Evolutionary conservation across 2,888 invertebrate species (phyloP).

Genomic region (Lepidocyrtoides sp.): DNA sequence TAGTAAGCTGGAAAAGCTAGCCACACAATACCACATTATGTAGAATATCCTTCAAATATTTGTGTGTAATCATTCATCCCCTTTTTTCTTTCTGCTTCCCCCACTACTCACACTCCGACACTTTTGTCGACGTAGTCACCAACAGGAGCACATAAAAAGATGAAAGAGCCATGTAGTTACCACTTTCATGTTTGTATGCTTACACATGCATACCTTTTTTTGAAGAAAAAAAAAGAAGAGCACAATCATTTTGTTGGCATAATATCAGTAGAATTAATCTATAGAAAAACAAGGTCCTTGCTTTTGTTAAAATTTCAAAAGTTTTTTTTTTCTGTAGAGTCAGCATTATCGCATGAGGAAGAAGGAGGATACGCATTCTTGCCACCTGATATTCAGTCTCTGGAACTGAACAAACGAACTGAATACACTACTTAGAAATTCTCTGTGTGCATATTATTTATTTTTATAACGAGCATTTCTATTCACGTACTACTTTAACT

Average conservation of each 20-base stretch:
- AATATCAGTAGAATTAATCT: background rate
- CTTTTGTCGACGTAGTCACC: conserved; percentile 29
- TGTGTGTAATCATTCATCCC: conserved; percentile 41
- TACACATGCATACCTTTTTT: background rate
- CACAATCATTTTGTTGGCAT: conserved; percentile 5
- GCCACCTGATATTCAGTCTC: conserved; percentile 20
- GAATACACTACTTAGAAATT: background rate
- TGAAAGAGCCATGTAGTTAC: too few species aligned
- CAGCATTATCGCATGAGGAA: conserved; percentile 14
- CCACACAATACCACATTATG: background rate
- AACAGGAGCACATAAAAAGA: conserved; percentile 28
- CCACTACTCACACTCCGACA: conserved; percentile 19
- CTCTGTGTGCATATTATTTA: background rate
- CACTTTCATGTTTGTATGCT: background rate
- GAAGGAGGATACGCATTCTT: conserved; percentile 57
- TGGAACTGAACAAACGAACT: conserved; percentile 21
- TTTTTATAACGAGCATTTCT: background rate
- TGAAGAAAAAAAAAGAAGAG: background rate
- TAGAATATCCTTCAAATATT: conserved; percentile 1
- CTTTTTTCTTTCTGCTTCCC: background rate
- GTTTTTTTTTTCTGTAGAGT: conserved; percentile 11
- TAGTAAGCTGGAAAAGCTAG: background rate
- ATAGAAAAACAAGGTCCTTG: background rate
- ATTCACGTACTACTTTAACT: too few species aligned
- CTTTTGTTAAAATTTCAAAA: background rate